Conservation (phyloP, 2,797 vertebrate genomes). For the Sebastes cheni region DNA sequence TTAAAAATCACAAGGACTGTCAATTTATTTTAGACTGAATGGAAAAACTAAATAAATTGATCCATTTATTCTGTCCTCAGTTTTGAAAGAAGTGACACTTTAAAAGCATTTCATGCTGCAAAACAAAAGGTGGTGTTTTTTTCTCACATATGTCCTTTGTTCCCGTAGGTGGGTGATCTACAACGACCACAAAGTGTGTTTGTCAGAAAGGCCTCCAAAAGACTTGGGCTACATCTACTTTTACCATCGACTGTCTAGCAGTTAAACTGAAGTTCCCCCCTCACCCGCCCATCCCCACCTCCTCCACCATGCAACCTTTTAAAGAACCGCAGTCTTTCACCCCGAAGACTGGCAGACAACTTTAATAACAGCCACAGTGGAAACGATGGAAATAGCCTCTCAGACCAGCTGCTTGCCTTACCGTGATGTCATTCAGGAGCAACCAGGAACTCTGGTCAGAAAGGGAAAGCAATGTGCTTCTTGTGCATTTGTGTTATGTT, state of each 20-base stretch:
- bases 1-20: background rate
- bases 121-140: background rate
- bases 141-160: background rate
- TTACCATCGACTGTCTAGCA: constrained; percentile 93
- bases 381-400: constrained; percentile 74
- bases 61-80: background rate
- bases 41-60: background rate
- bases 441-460: constrained; percentile 58
- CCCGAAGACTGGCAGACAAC: constrained; percentile 69
- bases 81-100: background rate
- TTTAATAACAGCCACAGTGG: constrained; percentile 56
- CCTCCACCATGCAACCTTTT: constrained; percentile 65
- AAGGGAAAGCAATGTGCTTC: constrained; percentile 68
- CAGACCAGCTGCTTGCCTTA: constrained; percentile 68
- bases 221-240: constrained; percentile 99
- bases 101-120: background rate
- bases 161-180: constrained; percentile 95
- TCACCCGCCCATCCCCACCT: background rate
- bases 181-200: constrained; percentile 98
- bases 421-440: constrained; percentile 63
- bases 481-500: constrained; percentile 66
- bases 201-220: constrained; percentile 97
- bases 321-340: constrained; percentile 80
- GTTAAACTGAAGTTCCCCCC: constrained; percentile 77
- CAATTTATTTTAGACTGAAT: background rate